Conservation (phyloP, 2,888 invertebrate genomes). For the Vannuccia rotundouncinata region DNA sequence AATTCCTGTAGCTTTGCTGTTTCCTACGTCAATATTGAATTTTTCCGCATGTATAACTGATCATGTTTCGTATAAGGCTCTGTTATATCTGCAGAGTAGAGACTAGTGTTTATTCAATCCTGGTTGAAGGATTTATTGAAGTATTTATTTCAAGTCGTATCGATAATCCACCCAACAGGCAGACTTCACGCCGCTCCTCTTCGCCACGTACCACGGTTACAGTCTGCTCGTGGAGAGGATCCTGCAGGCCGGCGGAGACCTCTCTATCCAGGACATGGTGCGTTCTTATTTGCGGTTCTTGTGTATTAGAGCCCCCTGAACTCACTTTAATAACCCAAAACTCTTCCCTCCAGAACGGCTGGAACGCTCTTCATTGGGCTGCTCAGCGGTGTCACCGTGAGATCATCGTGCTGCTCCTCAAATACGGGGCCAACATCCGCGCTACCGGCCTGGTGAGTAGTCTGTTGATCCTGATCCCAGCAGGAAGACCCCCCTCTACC, state of each 20-base stretch:
- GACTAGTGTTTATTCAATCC: background rate
- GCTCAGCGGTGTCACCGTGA: constrained; percentile 51
- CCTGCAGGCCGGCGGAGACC: constrained; percentile 49
- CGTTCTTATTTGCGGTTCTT: background rate
- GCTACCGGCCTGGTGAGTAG: constrained; percentile 47
- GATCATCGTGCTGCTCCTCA: constrained; percentile 50
- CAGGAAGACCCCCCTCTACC: too few relatives aligned
- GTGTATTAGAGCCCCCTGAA: background rate
- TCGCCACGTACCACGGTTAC: constrained; percentile 55
- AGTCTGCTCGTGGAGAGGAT: constrained; percentile 49
- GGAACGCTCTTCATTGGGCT: constrained; percentile 57
- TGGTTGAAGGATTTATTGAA: background rate
- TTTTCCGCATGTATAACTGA: too few relatives aligned
- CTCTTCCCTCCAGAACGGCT: constrained; percentile 47
- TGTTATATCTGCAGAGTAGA: too few relatives aligned
- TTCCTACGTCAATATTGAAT: too few relatives aligned
- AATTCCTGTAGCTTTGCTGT: too few relatives aligned
- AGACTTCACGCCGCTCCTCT: constrained; percentile 56
- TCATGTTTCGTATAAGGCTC: too few relatives aligned
- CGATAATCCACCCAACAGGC: constrained; percentile 47
- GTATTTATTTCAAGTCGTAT: background rate
- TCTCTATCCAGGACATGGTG: constrained; percentile 40
- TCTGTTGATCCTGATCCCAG: background rate
- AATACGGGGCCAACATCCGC: constrained; percentile 51
- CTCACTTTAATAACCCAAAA: background rate